phyloP scores from a whole-genome alignment of 2,113 vertebrate species.

The Paradisaea rubra region DNA sequence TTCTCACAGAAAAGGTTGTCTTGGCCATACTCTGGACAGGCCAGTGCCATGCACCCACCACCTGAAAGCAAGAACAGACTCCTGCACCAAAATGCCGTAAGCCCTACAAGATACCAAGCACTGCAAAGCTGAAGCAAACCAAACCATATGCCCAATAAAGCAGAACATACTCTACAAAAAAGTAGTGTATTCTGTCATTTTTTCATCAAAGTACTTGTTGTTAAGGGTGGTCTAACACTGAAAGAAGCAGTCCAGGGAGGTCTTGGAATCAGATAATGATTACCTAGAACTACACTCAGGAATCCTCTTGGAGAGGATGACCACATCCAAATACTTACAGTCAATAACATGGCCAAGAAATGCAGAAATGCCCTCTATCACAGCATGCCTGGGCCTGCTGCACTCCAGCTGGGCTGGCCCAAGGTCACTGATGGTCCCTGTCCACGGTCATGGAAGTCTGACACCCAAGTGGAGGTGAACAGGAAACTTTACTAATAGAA shows the following conservation, averaged over 20 bases:
- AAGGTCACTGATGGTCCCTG: background rate
- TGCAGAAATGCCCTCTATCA: background rate
- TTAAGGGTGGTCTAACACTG: background rate
- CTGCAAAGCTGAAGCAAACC: background rate
- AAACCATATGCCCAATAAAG: background rate
- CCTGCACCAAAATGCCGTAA: background rate
- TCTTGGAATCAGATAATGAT: background rate
- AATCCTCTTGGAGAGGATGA: background rate
- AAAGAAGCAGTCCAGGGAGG: background rate
- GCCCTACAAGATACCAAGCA: background rate
- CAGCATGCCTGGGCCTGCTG: background rate
- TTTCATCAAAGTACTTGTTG: background rate
- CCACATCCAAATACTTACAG: background rate
- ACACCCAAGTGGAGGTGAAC: background rate
- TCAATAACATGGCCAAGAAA: background rate
- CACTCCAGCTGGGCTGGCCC: background rate
- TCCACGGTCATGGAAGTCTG: background rate
- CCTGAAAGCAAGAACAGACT: background rate
- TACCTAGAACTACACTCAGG: background rate
- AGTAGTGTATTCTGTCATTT: rapidly evolving
- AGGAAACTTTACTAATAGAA: background rate
- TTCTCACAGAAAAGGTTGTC: background rate
- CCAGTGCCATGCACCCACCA: background rate
- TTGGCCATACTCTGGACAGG: background rate
- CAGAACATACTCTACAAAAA: background rate